phyloP scores from a whole-genome alignment of 2,797 vertebrate genomes.

The Hippocampus kuda region DNA sequence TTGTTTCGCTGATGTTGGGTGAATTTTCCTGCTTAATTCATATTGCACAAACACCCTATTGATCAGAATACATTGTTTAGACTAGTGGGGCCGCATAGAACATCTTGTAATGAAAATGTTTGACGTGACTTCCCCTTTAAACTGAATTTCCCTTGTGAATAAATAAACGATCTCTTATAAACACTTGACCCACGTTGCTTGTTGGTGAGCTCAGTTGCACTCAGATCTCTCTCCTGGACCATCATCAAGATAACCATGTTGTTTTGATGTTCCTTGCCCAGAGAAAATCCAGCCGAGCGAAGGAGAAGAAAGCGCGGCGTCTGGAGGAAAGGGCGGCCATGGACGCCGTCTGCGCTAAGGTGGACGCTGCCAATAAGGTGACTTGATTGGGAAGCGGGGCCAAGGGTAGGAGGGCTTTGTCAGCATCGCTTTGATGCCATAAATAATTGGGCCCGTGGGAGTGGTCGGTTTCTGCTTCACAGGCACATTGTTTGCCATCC shows the following conservation, averaged over 20 bases:
- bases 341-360: slow-evolving; percentile 88
- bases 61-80: too few relatives aligned
- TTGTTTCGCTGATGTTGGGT: too few relatives aligned
- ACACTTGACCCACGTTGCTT: not conserved
- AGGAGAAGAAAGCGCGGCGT: slow-evolving; percentile 89
- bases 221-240: not conserved
- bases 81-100: too few relatives aligned
- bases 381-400: slow-evolving; percentile 12
- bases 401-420: not conserved
- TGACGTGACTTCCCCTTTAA: not conserved
- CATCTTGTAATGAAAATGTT: too few relatives aligned
- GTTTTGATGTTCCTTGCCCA: slow-evolving; percentile 33
- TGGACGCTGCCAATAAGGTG: slow-evolving; percentile 91
- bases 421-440: slow-evolving; percentile 1
- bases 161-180: not conserved
- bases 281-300: slow-evolving; percentile 87
- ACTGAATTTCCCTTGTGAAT: not conserved
- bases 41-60: too few relatives aligned
- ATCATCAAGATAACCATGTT: not conserved
- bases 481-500: not conserved
- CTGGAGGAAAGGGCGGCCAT: slow-evolving; percentile 86
- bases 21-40: too few relatives aligned
- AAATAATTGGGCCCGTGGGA: not conserved
- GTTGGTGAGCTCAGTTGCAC: not conserved
- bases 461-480: not conserved